Base-by-base conservation (phyloP, 2,797 vertebrate species). In the Varecia variegata region DNA sequence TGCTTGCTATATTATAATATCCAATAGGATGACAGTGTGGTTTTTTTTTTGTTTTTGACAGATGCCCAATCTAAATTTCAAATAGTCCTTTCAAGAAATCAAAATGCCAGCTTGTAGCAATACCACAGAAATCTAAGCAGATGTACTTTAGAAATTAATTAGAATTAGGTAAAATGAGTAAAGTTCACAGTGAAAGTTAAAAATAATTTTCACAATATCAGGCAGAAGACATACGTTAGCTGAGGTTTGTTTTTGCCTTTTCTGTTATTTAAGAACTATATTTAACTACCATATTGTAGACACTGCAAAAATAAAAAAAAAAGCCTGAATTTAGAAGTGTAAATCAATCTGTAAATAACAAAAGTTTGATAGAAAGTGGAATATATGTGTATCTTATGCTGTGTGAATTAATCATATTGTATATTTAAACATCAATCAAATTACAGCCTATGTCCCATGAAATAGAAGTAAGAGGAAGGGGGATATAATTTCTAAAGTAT, bases 51-150 rank as follows among this genome's bases (percentile, higher is more conserved):
- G 98, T 96, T 98, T 99, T 98, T 99, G 99, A 99, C 98, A 99
- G 99, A 99, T 99, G 98, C 98, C 98, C 99, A 98, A 99, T 99
- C 98, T 99, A 98, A 99, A 98, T 98, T 99, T 99, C 98, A 99
- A 99, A 99, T 98, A 98, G 98, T 98, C 97, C 97, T 98, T 98
- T 98, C 96, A 98, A 98, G 98, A 99, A 99, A 98, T 98, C 98
- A 98, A 99, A 99, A 99, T 98, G 98, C 98, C 98, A 99, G 98
- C 98, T 99, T 99, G 98, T 98, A 99, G 98, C 98, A 99, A 99
- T 99, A 98, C 97, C 98, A 98, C 98, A 99, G 98, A 99, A 99
- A 98, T 98, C 97, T 98, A 98, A 98, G 97, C 99, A 99, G 99
- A 99, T 99, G 98, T 98, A 98, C 98, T 98, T 98, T 97, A 97